Evolutionary conservation across 2,797 vertebrate species (phyloP).

Genomic region (Gymnoscopelus microlampas): DNA sequence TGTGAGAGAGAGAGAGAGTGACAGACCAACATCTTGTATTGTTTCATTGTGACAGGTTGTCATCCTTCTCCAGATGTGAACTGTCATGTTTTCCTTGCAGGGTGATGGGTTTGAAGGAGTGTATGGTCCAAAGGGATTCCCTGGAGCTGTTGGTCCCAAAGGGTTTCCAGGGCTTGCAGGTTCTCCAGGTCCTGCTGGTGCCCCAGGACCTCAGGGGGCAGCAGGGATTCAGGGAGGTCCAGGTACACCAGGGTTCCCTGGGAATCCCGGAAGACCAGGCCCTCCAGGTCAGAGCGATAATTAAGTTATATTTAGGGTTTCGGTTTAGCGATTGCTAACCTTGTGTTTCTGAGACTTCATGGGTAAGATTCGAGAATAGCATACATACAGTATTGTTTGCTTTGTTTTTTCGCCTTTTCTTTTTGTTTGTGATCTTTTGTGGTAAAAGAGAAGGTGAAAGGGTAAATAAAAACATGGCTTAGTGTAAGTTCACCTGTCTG

Average conservation of each 20-base stretch:
- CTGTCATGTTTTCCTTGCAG: constrained; percentile 32
- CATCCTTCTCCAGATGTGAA: background rate
- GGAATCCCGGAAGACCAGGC: constrained; percentile 58
- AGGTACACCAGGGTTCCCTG: constrained; percentile 56
- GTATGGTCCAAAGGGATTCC: constrained; percentile 62
- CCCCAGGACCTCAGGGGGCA: constrained; percentile 51
- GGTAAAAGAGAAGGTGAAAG: too few species aligned
- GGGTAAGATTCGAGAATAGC: too few species aligned
- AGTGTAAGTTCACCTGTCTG: too few species aligned
- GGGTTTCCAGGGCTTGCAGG: constrained; percentile 56
- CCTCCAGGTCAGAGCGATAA: constrained; percentile 54
- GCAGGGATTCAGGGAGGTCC: constrained; percentile 59
- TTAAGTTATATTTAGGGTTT: background rate
- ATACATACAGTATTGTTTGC: too few species aligned
- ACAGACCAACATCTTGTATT: too few species aligned
- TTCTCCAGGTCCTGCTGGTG: constrained; percentile 42
- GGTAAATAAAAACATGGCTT: too few species aligned
- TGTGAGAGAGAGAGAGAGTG: too few species aligned
- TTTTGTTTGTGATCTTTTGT: too few species aligned
- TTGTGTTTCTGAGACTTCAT: too few species aligned
- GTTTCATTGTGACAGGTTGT: background rate
- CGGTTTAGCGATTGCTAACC: too few species aligned
- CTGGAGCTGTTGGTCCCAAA: constrained; percentile 60
- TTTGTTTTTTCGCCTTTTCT: too few species aligned
- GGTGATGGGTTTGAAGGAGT: constrained; percentile 35